A percentile compares a stretch with the other conserved stretches of the same genome.
phyloP scores from a whole-genome alignment of 2,797 vertebrate genomes.

The Catamblyrhynchus diadema region DNA sequence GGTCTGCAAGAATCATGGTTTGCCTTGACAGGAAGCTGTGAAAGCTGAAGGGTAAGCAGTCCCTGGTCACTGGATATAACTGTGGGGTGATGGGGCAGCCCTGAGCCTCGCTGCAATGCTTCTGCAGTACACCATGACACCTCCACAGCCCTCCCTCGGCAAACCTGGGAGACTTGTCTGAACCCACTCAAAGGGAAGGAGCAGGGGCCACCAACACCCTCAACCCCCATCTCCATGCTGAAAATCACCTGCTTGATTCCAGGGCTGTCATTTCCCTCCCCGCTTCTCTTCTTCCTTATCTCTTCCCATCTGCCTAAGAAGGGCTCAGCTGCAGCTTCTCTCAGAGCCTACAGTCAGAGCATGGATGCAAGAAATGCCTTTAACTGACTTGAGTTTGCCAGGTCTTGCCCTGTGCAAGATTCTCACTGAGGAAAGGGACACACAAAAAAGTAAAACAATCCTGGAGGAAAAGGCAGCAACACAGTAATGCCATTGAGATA shows the following conservation, averaged over 20 bases:
- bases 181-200: neutral
- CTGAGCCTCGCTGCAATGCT: neutral
- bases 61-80: too few relatives aligned
- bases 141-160: neutral
- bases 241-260: neutral
- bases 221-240: neutral
- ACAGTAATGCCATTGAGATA: neutral
- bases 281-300: neutral
- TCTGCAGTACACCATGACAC: neutral
- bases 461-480: neutral
- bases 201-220: neutral
- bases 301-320: neutral
- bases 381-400: neutral
- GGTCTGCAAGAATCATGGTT: neutral
- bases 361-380: neutral
- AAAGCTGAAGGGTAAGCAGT: neutral
- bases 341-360: neutral
- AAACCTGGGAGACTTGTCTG: neutral
- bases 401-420: neutral
- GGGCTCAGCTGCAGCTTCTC: neutral
- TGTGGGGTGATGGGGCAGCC: neutral
- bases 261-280: neutral
- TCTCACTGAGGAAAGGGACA: neutral
- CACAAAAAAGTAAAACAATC: neutral
- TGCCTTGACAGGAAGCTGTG: neutral